phyloP scores from a whole-genome alignment of 2,888 invertebrate genomes.

The Mycalesis mineus region DNA sequence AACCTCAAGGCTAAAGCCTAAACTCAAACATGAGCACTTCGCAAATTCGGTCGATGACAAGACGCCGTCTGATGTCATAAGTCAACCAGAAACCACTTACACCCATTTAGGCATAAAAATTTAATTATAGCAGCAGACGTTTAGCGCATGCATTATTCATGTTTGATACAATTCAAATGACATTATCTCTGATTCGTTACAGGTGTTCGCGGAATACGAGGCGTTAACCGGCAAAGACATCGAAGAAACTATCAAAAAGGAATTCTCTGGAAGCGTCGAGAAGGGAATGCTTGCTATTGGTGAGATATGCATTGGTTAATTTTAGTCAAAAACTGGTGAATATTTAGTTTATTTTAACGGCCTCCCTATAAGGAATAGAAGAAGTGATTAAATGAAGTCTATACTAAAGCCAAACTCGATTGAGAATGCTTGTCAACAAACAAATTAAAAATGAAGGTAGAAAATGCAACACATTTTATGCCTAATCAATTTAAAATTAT shows the following conservation, averaged over 20 bases:
- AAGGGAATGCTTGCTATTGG: slow-evolving; percentile 93
- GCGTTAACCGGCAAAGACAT: slow-evolving; percentile 89
- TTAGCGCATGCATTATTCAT: slow-evolving; percentile 34
- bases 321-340: too few relatives aligned
- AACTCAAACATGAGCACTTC: not conserved
- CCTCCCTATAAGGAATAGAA: too few relatives aligned
- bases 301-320: slow-evolving; percentile 74
- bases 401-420: too few relatives aligned
- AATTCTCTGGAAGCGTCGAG: slow-evolving; percentile 92
- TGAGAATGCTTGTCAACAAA: too few relatives aligned
- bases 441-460: too few relatives aligned
- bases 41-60: not conserved
- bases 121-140: slow-evolving; percentile 22
- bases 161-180: slow-evolving; percentile 18
- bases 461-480: too few relatives aligned
- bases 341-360: too few relatives aligned
- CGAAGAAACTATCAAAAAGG: slow-evolving; percentile 89
- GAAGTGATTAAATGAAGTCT: too few relatives aligned
- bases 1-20: not conserved
- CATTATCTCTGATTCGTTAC: slow-evolving; percentile 36
- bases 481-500: too few relatives aligned
- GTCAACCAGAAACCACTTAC: slow-evolving; percentile 13
- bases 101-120: slow-evolving; percentile 21
- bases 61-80: slow-evolving; percentile 1
- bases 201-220: slow-evolving; percentile 91